phyloP scores from a whole-genome alignment of 2,113 vertebrate genomes.

The Redunca redunca region DNA sequence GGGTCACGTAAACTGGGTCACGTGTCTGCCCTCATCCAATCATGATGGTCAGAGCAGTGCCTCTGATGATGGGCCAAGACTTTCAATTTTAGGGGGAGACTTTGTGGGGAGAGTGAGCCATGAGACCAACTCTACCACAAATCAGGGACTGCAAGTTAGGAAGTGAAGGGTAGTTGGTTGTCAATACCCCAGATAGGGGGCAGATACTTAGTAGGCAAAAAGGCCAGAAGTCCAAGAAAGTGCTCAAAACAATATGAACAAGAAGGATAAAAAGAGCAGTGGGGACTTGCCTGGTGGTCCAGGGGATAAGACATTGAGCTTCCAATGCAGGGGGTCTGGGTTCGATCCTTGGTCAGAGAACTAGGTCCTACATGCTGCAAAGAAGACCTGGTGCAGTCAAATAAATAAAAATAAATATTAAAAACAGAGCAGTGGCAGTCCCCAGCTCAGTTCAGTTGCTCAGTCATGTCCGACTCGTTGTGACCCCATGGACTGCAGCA shows the following conservation, averaged over 20 bases:
- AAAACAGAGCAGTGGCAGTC: neutral
- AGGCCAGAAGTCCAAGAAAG: neutral
- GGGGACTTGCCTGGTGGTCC: neutral
- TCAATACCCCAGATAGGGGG: neutral
- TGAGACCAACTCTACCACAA: neutral
- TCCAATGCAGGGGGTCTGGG: neutral
- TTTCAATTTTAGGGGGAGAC: neutral
- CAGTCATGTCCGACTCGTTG: neutral
- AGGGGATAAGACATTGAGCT: neutral
- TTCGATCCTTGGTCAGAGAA: neutral
- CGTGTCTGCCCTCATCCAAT: neutral
- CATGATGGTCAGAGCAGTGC: neutral
- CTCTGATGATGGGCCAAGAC: neutral
- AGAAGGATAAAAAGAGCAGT: neutral
- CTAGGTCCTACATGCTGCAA: neutral
- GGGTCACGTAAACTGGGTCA: neutral
- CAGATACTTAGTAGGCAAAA: neutral
- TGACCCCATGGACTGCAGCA: neutral
- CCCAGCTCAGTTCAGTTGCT: neutral
- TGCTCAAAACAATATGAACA: neutral
- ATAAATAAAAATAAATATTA: neutral
- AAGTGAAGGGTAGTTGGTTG: neutral
- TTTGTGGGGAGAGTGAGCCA: neutral
- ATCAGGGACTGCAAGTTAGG: neutral
- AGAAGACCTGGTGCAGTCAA: neutral